phyloP scores from a whole-genome alignment of 2,797 vertebrate species.

The Sciurus carolinensis region DNA sequence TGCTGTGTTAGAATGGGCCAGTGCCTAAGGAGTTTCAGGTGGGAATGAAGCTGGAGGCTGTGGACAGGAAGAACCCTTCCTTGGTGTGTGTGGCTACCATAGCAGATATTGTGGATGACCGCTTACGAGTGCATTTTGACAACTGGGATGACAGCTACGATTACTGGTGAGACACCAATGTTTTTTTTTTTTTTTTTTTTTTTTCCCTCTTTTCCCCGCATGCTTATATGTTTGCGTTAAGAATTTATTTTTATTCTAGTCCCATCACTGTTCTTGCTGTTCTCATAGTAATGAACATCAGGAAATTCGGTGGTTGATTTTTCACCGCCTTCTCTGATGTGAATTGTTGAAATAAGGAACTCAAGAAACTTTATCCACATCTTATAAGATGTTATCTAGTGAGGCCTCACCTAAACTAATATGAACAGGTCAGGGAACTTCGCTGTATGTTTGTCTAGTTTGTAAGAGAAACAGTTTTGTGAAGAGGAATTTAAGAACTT shows the following conservation, averaged over 20 bases:
- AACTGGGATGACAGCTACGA: slow-evolving; percentile 96
- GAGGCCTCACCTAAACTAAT: slow-evolving; percentile 58
- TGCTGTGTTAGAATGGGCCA: slow-evolving; percentile 54
- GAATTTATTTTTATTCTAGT: neutral
- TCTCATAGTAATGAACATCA: neutral
- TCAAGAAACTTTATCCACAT: neutral
- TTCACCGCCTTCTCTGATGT: neutral
- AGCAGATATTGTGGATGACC: slow-evolving; percentile 89
- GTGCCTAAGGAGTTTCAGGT: slow-evolving; percentile 87
- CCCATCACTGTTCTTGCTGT: neutral
- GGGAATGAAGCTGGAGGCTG: slow-evolving; percentile 95
- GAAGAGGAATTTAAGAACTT: neutral
- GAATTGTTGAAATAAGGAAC: slow-evolving; percentile 19
- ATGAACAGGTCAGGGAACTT: slow-evolving; percentile 26
- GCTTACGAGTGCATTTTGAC: slow-evolving; percentile 94
- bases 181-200: neutral
- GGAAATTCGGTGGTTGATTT: neutral
- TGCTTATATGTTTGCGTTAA: neutral
- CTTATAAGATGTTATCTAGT: slow-evolving; percentile 7
- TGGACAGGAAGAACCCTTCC: slow-evolving; percentile 94
- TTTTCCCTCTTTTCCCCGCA: neutral
- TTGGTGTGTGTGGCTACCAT: slow-evolving; percentile 94
- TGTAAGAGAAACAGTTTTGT: slow-evolving; percentile 48
- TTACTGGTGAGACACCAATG: slow-evolving; percentile 92
- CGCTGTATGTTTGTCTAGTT: neutral